A percentile compares a stretch with the other conserved stretches of the same genome.
Conservation (phyloP, 2,797 vertebrate genomes). For the Tragelaphus eurycerus region DNA sequence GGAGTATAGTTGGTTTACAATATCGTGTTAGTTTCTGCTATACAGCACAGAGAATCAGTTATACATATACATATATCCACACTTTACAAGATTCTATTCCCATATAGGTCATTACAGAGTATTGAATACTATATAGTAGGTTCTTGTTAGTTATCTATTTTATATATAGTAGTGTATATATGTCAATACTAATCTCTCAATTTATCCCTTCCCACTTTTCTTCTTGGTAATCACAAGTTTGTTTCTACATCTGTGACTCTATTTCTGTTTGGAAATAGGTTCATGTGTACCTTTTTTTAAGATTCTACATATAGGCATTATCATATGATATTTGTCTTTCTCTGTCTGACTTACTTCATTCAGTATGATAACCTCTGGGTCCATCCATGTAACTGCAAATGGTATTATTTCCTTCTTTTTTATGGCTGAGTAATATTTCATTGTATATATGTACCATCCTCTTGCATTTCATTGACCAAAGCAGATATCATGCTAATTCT, state of each 20-base stretch:
- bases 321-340: neutral
- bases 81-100: neutral
- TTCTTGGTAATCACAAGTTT: neutral
- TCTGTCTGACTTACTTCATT: neutral
- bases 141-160: neutral
- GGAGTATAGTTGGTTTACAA: neutral
- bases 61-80: neutral
- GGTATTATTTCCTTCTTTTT: neutral
- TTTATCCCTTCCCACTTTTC: neutral
- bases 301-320: neutral
- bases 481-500: neutral
- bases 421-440: neutral
- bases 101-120: neutral
- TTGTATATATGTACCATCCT: neutral
- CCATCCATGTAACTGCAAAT: neutral
- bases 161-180: neutral
- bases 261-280: neutral
- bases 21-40: neutral
- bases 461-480: neutral
- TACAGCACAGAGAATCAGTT: neutral
- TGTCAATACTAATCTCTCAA: neutral
- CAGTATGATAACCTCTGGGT: neutral
- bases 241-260: neutral
- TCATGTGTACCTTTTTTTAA: neutral
- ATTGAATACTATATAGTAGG: neutral